Base-by-base conservation (phyloP, 2,888 invertebrate genomes). In the Eupithecia subfuscata region DNA sequence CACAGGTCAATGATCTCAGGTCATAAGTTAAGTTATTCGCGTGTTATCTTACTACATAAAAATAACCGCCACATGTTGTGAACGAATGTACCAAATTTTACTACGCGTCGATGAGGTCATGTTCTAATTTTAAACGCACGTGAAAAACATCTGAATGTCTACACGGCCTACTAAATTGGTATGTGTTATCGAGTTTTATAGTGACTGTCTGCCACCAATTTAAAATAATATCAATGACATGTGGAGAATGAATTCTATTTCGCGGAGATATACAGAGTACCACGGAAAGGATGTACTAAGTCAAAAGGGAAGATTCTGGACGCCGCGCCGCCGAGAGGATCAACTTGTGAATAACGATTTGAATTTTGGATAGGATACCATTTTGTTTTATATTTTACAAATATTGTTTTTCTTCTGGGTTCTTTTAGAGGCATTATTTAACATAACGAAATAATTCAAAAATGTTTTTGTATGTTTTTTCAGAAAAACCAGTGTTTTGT, bases 1-100 rank as follows among this genome's bases (percentile, higher is more conserved):
- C 63, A 65, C 65, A 75, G 80, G 78, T 80, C 79, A 82, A 73
- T 37, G 81, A 73, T 70, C 79, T 73, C 67, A 70, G 70, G 75
- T 76, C 52, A 70, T 9, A 64, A 71, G 75, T 78, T 76, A 79
- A 74, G 67, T 71, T 74, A 71, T 76, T 74, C 65, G 63, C 30
- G 63, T 16, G 67, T 72, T 48, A 74, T 64, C 70, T 43, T 63
- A 18, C 56, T 52, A 18, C 34, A 70, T 56, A 70, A 73, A 48
- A 75, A 70, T 70, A 75, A 40, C 43, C 12, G 69, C 71, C 18
- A 14, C 22, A 14, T 60, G 12, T 22, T 12, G 60, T 60, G 14
- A 60, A 25, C 56, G 22, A 56, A 56, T 56, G 22, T 30, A 52
- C 72, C 34, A 18, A 75, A 75, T 63, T 68, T 68, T 69, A 64